Percentiles rank a stretch among this genome's conserved stretches.
Evolutionary conservation across 2,888 invertebrate genomes (phyloP).

Genomic region (Candidula unifasciata): DNA sequence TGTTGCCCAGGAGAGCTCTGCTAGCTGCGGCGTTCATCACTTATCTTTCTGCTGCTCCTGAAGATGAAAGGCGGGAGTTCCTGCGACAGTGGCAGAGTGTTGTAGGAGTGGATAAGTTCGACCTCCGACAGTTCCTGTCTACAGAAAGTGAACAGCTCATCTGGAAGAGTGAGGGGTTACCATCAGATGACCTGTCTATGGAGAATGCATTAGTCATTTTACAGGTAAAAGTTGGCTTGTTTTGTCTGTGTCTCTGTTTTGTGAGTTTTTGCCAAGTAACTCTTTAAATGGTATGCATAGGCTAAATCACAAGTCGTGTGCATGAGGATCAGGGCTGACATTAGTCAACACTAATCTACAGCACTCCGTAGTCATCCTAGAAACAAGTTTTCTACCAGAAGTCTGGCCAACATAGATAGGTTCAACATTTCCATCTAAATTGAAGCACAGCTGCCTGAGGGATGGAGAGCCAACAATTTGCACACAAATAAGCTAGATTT

Average conservation of each 20-base stretch:
- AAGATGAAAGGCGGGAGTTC: constrained; percentile 83
- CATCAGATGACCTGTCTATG: constrained; percentile 86
- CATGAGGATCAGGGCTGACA: no score
- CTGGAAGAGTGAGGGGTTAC: constrained; percentile 91
- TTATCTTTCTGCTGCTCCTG: constrained; percentile 85
- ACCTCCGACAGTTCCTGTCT: constrained; percentile 81
- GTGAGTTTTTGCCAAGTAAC: neutral
- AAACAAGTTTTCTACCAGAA: no score
- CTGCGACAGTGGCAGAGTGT: constrained; percentile 79
- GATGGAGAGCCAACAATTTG: no score
- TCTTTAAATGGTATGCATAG: no score
- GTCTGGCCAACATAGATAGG: no score
- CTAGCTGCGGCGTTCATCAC: constrained; percentile 88
- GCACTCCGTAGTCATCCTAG: no score
- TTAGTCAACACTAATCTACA: no score
- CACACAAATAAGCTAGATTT: no score
- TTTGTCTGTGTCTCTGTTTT: neutral
- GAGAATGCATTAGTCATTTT: constrained; percentile 90
- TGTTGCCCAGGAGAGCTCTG: constrained; percentile 84
- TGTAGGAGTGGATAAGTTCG: constrained; percentile 78
- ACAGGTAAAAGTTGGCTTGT: constrained; percentile 80
- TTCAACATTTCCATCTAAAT: no score
- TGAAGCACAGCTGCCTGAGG: no score
- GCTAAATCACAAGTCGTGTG: no score
- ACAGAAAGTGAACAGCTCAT: constrained; percentile 87